A percentile compares a stretch with the other conserved stretches of the same genome.
phyloP scores from a whole-genome alignment of 30 jellyfish, hydroid and myxozoan genomes.

The Calvadosia cruxmelitensis region DNA sequence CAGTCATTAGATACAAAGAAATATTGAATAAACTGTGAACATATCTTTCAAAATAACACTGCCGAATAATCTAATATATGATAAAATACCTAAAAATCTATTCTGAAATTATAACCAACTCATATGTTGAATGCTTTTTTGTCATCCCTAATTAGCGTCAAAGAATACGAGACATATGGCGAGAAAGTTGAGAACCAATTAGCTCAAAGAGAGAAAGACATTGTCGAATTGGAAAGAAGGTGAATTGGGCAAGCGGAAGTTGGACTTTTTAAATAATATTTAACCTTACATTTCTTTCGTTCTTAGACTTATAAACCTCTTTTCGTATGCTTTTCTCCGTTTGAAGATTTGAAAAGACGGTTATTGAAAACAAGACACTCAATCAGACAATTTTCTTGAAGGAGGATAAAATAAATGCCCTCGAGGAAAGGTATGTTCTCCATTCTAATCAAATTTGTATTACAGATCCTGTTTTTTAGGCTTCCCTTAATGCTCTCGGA shows the following conservation, averaged over 20 bases:
- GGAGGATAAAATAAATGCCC: slow-evolving; percentile 67
- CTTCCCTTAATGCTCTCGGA: no score
- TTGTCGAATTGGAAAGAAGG: slow-evolving; percentile 73
- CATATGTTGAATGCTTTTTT: no score
- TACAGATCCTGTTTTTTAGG: no score
- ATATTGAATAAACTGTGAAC: no score
- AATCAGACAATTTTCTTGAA: slow-evolving; percentile 46
- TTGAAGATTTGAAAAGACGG: slow-evolving; percentile 57
- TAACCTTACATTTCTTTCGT: background rate
- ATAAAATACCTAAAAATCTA: no score
- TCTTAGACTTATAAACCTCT: background rate
- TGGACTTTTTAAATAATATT: background rate
- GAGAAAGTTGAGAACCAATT: slow-evolving; percentile 70
- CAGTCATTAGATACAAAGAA: no score
- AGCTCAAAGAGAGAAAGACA: slow-evolving; percentile 64
- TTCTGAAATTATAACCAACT: no score
- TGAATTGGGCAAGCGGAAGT: background rate
- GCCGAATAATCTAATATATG: no score
- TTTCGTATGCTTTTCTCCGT: background rate
- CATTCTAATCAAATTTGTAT: no score
- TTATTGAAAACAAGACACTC: slow-evolving; percentile 60
- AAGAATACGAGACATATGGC: slow-evolving; percentile 50
- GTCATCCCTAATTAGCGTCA: slow-evolving; percentile 40
- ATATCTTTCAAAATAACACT: no score
- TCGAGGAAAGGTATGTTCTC: slow-evolving; percentile 83